Conservation (phyloP, 1,140 invertebrate genomes). For the Ephestia elutella region DNA sequence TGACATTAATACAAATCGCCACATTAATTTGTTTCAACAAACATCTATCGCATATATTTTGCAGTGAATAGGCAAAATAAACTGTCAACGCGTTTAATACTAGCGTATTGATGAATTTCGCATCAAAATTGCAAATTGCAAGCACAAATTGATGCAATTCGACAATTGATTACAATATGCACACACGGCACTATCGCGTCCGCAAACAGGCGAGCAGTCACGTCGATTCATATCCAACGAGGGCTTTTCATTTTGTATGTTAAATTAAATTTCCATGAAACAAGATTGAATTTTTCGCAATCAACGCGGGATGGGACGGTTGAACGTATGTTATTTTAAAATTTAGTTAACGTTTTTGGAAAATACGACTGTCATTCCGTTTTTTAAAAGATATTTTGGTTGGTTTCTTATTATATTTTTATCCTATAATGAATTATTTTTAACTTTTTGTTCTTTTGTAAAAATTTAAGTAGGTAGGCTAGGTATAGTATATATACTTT, state of each 20-base stretch:
- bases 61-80: neutral
- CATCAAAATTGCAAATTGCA: slow-evolving; percentile 70
- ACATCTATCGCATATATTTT: neutral
- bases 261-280: slow-evolving; percentile 74
- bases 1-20: too few species aligned
- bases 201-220: slow-evolving; percentile 69
- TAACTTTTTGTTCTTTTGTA: too few species aligned
- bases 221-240: slow-evolving; percentile 70
- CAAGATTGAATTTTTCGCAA: slow-evolving; percentile 74
- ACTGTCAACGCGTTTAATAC: slow-evolving; percentile 16
- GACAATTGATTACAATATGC: slow-evolving; percentile 73
- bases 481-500: too few species aligned
- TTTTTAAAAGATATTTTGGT: neutral
- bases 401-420: too few species aligned
- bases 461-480: too few species aligned
- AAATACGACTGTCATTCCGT: neutral
- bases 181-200: slow-evolving; percentile 65
- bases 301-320: slow-evolving; percentile 42
- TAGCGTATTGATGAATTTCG: slow-evolving; percentile 64
- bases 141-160: slow-evolving; percentile 69
- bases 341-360: neutral
- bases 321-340: slow-evolving; percentile 40
- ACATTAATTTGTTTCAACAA: too few species aligned
- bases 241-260: slow-evolving; percentile 73
- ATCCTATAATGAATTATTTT: too few species aligned